A percentile compares a stretch with the other conserved stretches of the same genome.
These are phyloP conservation scores for Drosophila pullipes DNA, from an alignment of 2,888 invertebrate species.

Conservation along the genomic window DNA sequence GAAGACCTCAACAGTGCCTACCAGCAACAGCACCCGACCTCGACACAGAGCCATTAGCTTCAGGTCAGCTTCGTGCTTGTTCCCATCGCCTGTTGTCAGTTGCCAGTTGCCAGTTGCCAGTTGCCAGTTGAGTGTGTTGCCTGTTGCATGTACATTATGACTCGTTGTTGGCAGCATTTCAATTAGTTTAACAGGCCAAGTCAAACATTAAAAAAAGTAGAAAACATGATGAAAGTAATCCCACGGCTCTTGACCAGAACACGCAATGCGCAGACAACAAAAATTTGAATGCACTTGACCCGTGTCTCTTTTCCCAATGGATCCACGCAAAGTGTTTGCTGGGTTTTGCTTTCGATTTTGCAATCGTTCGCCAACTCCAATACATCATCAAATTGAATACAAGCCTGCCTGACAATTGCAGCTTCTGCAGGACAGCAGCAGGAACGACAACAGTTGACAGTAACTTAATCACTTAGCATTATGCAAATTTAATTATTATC, in stretches of 20 bases:
- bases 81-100: constrained; percentile 6
- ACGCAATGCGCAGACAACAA: constrained; percentile 38
- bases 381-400: constrained; percentile 50
- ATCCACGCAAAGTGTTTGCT: constrained; percentile 29
- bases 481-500: constrained; percentile 82
- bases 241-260: constrained; percentile 56
- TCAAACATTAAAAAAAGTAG: constrained; percentile 50
- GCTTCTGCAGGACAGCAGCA: constrained; percentile 17
- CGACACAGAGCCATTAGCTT: constrained; percentile 24
- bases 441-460: constrained; percentile 63
- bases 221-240: constrained; percentile 71
- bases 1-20: constrained; percentile 69
- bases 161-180: constrained; percentile 54
- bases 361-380: constrained; percentile 47
- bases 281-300: constrained; percentile 52
- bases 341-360: constrained; percentile 58
- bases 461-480: constrained; percentile 81
- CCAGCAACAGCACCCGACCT: neutral
- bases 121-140: constrained; percentile 30
- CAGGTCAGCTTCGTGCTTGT: constrained; percentile 32
- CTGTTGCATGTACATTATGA: constrained; percentile 76
- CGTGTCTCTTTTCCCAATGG: constrained; percentile 37
- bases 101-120: constrained; percentile 12
- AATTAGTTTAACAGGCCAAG: constrained; percentile 75
- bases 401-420: constrained; percentile 42